Conservation (phyloP, 2,888 invertebrate genomes). For the Cepaea hortensis region DNA sequence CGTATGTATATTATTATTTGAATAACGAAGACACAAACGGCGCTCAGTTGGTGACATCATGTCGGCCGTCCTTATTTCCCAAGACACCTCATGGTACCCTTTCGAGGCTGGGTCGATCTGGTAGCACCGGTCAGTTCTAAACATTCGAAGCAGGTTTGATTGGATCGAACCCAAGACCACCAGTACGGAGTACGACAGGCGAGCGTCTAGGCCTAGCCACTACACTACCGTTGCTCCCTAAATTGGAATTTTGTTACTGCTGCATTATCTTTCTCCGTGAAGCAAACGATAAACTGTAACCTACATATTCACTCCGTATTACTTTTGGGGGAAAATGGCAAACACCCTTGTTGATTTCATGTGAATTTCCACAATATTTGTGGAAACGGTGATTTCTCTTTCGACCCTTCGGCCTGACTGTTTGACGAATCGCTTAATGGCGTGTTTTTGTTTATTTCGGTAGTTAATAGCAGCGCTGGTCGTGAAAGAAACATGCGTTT, state of each 20-base stretch:
- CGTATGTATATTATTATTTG: too few species aligned
- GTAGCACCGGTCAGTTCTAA: too few species aligned
- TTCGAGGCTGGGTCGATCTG: too few species aligned
- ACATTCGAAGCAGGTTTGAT: too few species aligned
- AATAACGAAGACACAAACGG: too few species aligned
- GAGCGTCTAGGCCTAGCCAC: too few species aligned
- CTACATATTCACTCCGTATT: constrained; percentile 27
- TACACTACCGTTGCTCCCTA: too few species aligned
- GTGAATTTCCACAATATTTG: constrained; percentile 40
- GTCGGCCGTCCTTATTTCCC: too few species aligned
- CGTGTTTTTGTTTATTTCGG: constrained; percentile 21
- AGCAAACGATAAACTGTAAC: constrained; percentile 17
- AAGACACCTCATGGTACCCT: too few species aligned
- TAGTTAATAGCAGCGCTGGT: not conserved
- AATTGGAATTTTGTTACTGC: constrained; percentile 37
- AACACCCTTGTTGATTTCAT: constrained; percentile 52
- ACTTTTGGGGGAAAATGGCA: constrained; percentile 37
- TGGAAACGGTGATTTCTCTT: not conserved
- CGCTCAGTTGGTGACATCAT: too few species aligned
- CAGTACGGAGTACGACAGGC: too few species aligned
- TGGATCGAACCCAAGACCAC: too few species aligned
- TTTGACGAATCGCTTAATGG: constrained; percentile 19
- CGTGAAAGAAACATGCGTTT: constrained; percentile 39
- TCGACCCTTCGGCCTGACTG: constrained; percentile 8
- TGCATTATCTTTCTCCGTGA: not conserved